Evolutionary conservation across 1,140 invertebrate genomes (phyloP).

Genomic region (Papilio helenus): DNA sequence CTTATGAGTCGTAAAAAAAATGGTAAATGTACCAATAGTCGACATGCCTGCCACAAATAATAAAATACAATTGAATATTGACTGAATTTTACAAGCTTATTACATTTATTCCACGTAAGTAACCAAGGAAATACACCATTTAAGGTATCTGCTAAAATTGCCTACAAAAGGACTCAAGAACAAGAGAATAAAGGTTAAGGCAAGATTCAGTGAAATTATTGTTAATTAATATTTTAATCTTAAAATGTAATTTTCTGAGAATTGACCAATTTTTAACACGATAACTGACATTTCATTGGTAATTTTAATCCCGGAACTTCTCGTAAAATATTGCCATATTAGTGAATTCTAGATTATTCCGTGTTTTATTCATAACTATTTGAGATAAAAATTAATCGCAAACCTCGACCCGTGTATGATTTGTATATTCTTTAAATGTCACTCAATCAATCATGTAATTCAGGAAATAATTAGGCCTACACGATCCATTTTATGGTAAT

Average conservation of each 20-base stretch:
- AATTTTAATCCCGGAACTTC: neutral
- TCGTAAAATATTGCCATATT: neutral
- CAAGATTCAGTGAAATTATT: constrained; percentile 10
- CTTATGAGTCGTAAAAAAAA: neutral
- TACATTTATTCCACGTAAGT: neutral
- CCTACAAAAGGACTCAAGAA: neutral
- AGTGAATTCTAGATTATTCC: too few species aligned
- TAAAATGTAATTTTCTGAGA: neutral
- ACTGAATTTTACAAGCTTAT: neutral
- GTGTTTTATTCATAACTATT: neutral
- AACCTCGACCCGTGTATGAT: neutral
- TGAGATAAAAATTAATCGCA: neutral
- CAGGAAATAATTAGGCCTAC: constrained; percentile 22
- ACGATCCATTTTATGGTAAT: constrained; percentile 10
- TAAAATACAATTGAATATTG: neutral
- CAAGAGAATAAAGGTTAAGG: constrained; percentile 20
- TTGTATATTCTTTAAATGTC: neutral
- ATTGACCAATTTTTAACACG: neutral
- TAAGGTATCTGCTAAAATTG: neutral
- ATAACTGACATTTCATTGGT: neutral
- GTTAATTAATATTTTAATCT: neutral
- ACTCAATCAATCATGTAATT: neutral
- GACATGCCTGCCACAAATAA: neutral
- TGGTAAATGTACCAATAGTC: neutral
- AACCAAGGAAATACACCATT: neutral